phyloP scores from a whole-genome alignment of 2,888 invertebrate species.

The Stomorhina lunata region DNA sequence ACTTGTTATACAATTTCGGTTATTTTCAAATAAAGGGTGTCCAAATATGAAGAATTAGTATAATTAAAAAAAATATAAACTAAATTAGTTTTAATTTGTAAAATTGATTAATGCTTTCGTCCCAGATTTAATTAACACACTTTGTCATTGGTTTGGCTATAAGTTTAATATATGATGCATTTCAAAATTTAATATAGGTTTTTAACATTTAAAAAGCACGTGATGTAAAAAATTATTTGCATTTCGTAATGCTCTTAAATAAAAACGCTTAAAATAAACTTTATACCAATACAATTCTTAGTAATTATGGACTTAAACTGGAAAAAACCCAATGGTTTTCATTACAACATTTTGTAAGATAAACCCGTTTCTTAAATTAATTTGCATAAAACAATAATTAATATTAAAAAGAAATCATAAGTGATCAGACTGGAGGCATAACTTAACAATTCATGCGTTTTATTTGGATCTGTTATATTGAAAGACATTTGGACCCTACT shows the following conservation, averaged over 20 bases:
- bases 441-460: too few species aligned
- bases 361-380: conserved; percentile 30
- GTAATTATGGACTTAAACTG: conserved; percentile 22
- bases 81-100: too few species aligned
- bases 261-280: background rate
- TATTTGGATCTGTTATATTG: too few species aligned
- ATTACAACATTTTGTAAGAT: background rate
- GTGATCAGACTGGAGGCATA: background rate
- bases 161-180: conserved; percentile 26
- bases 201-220: conserved; percentile 23
- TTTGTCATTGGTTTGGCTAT: too few species aligned
- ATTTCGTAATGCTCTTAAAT: conserved; percentile 18
- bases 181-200: background rate
- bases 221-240: conserved; percentile 26
- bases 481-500: too few species aligned
- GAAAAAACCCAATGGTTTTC: background rate
- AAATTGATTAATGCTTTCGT: too few species aligned
- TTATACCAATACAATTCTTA: conserved; percentile 23
- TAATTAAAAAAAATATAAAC: too few species aligned
- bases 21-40: too few species aligned
- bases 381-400: background rate
- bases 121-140: too few species aligned
- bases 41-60: too few species aligned
- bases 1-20: too few species aligned
- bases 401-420: background rate